These are phyloP conservation scores for Cynoglossus semilaevis DNA, from an alignment of 2,113 vertebrate species.

Conservation along the genomic window DNA sequence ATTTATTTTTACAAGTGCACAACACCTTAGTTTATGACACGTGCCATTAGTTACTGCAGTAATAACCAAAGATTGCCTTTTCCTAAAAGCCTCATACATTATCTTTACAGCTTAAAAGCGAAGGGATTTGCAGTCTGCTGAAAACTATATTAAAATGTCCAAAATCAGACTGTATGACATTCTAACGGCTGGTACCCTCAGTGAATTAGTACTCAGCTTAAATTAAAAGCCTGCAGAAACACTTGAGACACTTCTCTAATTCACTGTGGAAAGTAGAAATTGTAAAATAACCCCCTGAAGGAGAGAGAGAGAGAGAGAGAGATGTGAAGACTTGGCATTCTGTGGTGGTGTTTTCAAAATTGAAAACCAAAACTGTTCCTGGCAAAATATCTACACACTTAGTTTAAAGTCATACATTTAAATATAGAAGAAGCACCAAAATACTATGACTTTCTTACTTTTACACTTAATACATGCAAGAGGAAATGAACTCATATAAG, in stretches of 20 bases:
- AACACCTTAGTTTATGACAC: constrained; percentile 11
- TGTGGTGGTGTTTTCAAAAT: neutral
- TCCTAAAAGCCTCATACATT: constrained; percentile 31
- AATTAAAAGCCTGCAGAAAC: constrained; percentile 27
- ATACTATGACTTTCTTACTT: too few relatives aligned
- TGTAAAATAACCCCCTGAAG: neutral
- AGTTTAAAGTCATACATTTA: neutral
- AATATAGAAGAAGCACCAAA: too few relatives aligned
- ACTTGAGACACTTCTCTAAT: constrained; percentile 10
- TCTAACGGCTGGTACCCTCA: constrained; percentile 16
- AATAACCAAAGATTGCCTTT: constrained; percentile 17
- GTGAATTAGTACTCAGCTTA: constrained; percentile 35
- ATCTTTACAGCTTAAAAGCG: constrained; percentile 26
- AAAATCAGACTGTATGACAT: constrained; percentile 25
- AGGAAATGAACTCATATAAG: neutral
- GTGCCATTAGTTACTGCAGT: constrained; percentile 16
- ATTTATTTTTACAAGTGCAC: constrained; percentile 12
- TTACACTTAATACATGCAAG: too few relatives aligned
- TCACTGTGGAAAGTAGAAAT: constrained; percentile 17
- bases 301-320: neutral
- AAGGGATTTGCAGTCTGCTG: constrained; percentile 35
- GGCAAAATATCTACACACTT: neutral
- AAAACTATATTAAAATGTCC: constrained; percentile 32
- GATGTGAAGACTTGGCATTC: neutral
- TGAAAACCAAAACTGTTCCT: neutral